phyloP scores from a whole-genome alignment of 2,113 vertebrate species.

The Antigone vipio region DNA sequence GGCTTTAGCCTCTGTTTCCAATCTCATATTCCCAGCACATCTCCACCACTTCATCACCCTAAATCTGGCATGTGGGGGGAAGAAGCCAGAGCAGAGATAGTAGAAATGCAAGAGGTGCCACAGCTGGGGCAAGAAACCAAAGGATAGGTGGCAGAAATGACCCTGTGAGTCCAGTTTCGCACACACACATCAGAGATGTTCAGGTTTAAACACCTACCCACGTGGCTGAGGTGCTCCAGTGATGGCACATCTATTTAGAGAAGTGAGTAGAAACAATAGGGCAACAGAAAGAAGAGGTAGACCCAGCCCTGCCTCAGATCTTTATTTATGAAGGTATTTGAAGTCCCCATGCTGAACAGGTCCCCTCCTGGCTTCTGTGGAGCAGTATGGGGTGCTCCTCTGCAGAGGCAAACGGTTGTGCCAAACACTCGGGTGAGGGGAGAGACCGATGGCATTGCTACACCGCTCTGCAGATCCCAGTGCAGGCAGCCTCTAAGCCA shows the following conservation, averaged over 20 bases:
- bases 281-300: not conserved
- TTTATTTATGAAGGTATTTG: not conserved
- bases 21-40: not conserved
- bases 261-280: not conserved
- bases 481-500: not conserved
- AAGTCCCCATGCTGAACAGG: not conserved
- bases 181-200: not conserved
- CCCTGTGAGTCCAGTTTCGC: not conserved
- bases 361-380: not conserved
- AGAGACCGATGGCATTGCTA: rapidly evolving
- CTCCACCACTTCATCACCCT: not conserved
- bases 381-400: not conserved
- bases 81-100: not conserved
- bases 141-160: rapidly evolving
- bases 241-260: not conserved
- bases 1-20: not conserved
- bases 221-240: not conserved
- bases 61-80: not conserved
- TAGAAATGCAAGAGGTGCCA: not conserved
- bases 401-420: not conserved
- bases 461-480: not conserved
- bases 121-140: not conserved
- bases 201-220: not conserved
- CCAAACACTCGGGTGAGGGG: not conserved
- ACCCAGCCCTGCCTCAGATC: not conserved